Conservation (phyloP, 2,797 vertebrate genomes). For the Knipowitschia caucasica region DNA sequence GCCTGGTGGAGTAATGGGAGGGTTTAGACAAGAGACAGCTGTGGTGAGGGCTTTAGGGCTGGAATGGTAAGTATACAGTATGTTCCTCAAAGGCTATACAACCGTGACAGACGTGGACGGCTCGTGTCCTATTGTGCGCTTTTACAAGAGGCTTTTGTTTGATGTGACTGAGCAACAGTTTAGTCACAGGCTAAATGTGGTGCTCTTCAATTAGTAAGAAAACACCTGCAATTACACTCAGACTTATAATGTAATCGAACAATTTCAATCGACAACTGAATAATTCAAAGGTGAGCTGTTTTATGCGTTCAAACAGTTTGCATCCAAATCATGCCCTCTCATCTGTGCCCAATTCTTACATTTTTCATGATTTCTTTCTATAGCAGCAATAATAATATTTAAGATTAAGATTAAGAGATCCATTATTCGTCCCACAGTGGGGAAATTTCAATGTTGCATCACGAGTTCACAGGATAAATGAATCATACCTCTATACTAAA, state of each 20-base stretch:
- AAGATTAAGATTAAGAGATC: too few relatives aligned
- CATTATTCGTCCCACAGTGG: too few relatives aligned
- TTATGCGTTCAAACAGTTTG: slow-evolving; percentile 24
- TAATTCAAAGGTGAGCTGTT: slow-evolving; percentile 26
- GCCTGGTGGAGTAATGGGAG: slow-evolving; percentile 57
- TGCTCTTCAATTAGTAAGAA: slow-evolving; percentile 15
- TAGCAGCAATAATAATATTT: too few relatives aligned
- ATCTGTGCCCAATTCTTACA: neutral
- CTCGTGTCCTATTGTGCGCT: slow-evolving; percentile 21
- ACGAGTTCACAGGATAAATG: too few relatives aligned
- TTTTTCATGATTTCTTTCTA: neutral
- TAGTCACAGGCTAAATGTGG: slow-evolving; percentile 13
- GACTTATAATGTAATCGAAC: slow-evolving; percentile 31
- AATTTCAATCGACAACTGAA: slow-evolving; percentile 29
- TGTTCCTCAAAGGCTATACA: slow-evolving; percentile 49
- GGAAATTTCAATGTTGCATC: too few relatives aligned
- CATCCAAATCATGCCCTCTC: neutral
- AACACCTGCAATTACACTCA: slow-evolving; percentile 35
- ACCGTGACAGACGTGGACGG: slow-evolving; percentile 19
- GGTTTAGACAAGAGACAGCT: slow-evolving; percentile 60
- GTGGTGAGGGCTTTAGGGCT: slow-evolving; percentile 46
- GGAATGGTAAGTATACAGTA: slow-evolving; percentile 73
- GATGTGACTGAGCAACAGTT: slow-evolving; percentile 49
- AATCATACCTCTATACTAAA: too few relatives aligned
- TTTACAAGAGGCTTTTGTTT: slow-evolving; percentile 45